These are phyloP conservation scores for Dreissena rostriformis DNA, from an alignment of 1,140 invertebrate genomes.

Conservation along the genomic window DNA sequence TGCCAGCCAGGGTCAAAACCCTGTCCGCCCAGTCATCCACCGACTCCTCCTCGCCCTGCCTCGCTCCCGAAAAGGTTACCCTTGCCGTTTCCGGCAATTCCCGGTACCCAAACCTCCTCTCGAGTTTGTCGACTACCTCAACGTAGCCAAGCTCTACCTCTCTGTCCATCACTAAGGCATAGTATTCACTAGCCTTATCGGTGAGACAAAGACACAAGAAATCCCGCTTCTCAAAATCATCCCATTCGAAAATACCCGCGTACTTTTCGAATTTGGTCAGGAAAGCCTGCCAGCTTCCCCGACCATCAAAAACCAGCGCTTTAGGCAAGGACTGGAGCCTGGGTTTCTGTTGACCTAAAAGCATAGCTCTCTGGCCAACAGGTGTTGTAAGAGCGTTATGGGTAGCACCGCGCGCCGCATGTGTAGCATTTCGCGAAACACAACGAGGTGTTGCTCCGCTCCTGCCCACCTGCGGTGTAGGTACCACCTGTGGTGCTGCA, in stretches of 20 bases:
- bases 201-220: constrained; percentile 8
- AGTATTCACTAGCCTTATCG: constrained; percentile 24
- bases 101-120: constrained; percentile 8
- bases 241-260: neutral
- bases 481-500: too few species aligned
- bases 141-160: neutral
- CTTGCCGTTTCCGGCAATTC: constrained; percentile 17
- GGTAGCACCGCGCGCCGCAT: too few species aligned
- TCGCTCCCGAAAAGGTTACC: neutral
- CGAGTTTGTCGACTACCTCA: constrained; percentile 5
- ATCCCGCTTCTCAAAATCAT: constrained; percentile 4
- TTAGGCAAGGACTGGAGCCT: constrained; percentile 1
- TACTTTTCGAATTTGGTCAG: constrained; percentile 18
- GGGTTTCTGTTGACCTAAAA: too few species aligned
- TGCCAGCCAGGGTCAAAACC: neutral
- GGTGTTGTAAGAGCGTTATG: too few species aligned
- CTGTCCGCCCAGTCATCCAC: constrained; percentile 37
- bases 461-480: too few species aligned
- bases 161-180: neutral
- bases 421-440: too few species aligned
- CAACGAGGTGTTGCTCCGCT: too few species aligned
- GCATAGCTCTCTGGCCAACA: too few species aligned
- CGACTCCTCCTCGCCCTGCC: neutral
- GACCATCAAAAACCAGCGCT: neutral
- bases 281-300: constrained; percentile 12